A percentile compares a stretch with the other conserved stretches of the same genome.
phyloP scores from a whole-genome alignment of 1,140 invertebrate genomes.

The Caerostris darwini region DNA sequence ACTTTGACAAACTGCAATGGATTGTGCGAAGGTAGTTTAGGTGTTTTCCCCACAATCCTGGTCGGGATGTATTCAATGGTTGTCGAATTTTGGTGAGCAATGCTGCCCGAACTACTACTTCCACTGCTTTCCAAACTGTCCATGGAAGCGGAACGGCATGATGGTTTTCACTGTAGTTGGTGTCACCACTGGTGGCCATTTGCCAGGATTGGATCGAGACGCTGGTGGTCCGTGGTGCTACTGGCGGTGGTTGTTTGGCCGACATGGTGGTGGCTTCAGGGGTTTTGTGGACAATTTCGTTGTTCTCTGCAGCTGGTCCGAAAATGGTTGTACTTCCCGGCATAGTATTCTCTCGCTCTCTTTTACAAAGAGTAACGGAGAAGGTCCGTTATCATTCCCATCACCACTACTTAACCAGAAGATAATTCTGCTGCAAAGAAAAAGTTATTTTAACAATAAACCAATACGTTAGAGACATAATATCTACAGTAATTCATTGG shows the following conservation, averaged over 20 bases:
- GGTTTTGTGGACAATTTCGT: background rate
- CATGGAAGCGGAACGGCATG: constrained; percentile 70
- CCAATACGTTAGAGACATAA: too few species aligned
- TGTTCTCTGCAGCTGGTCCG: background rate
- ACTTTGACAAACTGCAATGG: constrained; percentile 80
- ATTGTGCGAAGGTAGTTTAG: constrained; percentile 73
- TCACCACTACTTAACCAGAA: background rate
- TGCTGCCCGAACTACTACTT: constrained; percentile 49
- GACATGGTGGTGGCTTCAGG: background rate
- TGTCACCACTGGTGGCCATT: background rate
- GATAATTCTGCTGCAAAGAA: background rate
- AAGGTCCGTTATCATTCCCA: constrained; percentile 12
- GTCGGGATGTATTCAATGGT: constrained; percentile 72
- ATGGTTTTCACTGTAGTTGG: background rate
- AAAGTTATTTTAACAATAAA: background rate
- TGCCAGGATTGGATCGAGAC: constrained; percentile 56
- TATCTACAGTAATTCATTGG: too few species aligned
- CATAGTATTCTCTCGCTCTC: constrained; percentile 38
- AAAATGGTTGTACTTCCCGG: constrained; percentile 57
- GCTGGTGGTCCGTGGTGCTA: background rate
- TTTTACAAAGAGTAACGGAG: constrained; percentile 22
- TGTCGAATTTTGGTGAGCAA: background rate
- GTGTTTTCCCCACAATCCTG: constrained; percentile 48
- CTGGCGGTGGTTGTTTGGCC: constrained; percentile 47
- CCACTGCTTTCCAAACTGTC: constrained; percentile 72